Base-by-base conservation (phyloP, 2,113 vertebrate species). In the Gracilinanus agilis region DNA sequence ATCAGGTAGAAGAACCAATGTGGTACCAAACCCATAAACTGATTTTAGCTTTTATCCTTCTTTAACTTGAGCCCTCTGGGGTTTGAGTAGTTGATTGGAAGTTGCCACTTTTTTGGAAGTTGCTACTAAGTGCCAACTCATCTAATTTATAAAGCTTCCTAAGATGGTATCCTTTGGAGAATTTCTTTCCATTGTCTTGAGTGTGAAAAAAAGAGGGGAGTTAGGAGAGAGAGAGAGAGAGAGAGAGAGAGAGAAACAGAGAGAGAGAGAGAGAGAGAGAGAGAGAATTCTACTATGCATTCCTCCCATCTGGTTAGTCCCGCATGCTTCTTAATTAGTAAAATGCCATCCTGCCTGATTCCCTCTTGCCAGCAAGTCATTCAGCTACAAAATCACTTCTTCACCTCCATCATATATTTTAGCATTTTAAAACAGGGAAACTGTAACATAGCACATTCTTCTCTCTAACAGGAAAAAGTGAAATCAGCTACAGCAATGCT, bases 321-420 rank as follows among this genome's bases (percentile, higher is more conserved):
- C 97, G 97, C 97, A 98, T 97, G 98, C 98, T 97, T 98, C 97
- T 98, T 98, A 98, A 98, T 98, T 98, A 98, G 98, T 97, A 98
- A 98, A 98, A 98, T 98, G 98, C 97, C 98, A 98, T 98, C 97
- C 98, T 97, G 97, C 98, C 98, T 98, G 96, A 96, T 98, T 98
- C 97, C 98, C 97, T 97, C 97, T 98, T 98, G 98, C 98, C 98
- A 98, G 98, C 97, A 98, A 98, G 98, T 98, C 98, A 98, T 97
- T 98, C 98, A 98, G 96, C 95, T 98, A 98, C 93, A 90, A 98
- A 98, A 98, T 98, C 98, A 98, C 98, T 98, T 98, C 95, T 98
- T 99, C 98, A 98, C 98, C 98, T 98, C 98, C 94, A 97, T 98
- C 91, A 94, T 97, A 97, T 96, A 98, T 97, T 97, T 97, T 96